These are phyloP conservation scores for Chirona hameri DNA, from an alignment of 2,888 invertebrate genomes.

Conservation along the genomic window DNA sequence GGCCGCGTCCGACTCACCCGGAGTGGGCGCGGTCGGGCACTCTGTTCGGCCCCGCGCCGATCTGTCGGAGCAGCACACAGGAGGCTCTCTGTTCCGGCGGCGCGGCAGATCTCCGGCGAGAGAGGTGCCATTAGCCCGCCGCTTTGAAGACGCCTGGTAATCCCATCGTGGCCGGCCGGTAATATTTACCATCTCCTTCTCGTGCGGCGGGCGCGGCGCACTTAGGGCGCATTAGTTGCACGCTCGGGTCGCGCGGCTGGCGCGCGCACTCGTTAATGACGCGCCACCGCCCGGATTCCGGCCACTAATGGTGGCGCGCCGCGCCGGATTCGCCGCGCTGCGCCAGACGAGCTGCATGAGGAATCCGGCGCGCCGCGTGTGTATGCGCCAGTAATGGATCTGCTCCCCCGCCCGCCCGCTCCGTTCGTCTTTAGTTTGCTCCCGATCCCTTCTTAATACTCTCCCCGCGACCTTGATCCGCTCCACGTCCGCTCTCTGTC, in stretches of 20 bases:
- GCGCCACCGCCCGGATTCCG: neutral
- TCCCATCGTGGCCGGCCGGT: slow-evolving; percentile 1
- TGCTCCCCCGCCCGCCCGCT: neutral
- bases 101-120: neutral
- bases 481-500: too few species aligned
- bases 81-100: too few species aligned
- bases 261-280: neutral
- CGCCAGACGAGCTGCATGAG: neutral
- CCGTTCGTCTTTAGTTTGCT: neutral
- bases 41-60: too few species aligned
- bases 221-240: neutral
- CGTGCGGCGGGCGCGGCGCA: neutral
- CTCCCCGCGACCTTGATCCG: too few species aligned
- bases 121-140: neutral
- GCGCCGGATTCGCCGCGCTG: slow-evolving; percentile 1
- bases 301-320: slow-evolving; percentile 2
- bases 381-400: neutral
- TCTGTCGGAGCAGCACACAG: too few species aligned
- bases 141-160: neutral
- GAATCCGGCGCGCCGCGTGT: neutral
- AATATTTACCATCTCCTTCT: slow-evolving; percentile 8
- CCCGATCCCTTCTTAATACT: too few species aligned
- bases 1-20: too few species aligned
- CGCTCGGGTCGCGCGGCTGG: neutral
- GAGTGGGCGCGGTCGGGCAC: too few species aligned